Evolutionary conservation across 2,113 vertebrate species (phyloP).

Genomic region (Tachuris rubrigastra): DNA sequence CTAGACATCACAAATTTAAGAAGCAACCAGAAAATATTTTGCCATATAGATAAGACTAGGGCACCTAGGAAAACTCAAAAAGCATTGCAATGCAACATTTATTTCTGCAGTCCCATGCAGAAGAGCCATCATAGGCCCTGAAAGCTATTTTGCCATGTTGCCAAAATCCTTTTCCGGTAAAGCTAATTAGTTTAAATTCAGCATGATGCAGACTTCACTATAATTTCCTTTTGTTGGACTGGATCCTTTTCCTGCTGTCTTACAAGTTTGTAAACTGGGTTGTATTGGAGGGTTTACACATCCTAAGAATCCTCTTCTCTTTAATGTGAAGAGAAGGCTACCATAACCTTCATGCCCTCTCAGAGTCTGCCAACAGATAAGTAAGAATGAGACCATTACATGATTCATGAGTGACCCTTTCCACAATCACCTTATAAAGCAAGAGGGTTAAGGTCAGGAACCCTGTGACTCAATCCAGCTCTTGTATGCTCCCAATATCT

Average conservation of each 20-base stretch:
- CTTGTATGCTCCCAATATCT: neutral
- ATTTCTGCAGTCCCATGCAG: neutral
- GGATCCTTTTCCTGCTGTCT: neutral
- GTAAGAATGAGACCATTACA: neutral
- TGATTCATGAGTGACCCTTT: neutral
- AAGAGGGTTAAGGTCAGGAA: neutral
- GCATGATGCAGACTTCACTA: neutral
- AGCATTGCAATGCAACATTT: neutral
- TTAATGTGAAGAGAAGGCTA: neutral
- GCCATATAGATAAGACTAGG: neutral
- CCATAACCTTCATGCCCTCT: neutral
- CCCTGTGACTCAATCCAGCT: neutral
- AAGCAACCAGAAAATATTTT: neutral
- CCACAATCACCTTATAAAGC: neutral
- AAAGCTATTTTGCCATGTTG: neutral
- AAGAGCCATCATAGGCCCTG: neutral
- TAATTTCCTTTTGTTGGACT: neutral
- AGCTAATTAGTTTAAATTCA: neutral
- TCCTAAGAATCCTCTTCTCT: neutral
- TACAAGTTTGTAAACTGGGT: neutral
- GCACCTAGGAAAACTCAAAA: neutral
- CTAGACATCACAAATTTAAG: neutral
- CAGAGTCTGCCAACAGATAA: neutral
- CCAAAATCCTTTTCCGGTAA: neutral
- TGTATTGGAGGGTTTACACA: neutral